phyloP scores from a whole-genome alignment of 2,797 vertebrate species.

The Girardinus metallicus region DNA sequence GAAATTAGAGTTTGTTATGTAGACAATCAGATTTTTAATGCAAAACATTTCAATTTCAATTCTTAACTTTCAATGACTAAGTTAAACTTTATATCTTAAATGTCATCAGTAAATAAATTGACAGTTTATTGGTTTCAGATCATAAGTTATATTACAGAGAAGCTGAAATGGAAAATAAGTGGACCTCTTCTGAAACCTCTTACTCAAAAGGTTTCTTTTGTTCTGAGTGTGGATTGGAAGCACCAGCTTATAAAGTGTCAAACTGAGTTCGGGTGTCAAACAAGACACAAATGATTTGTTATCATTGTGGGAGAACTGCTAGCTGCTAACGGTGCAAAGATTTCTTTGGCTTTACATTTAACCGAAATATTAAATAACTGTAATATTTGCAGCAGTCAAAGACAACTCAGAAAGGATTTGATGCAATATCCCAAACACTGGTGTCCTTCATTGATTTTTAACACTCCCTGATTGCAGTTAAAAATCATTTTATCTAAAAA shows the following conservation, averaged over 20 bases:
- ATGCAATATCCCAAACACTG: not conserved
- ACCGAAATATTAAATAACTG: not conserved
- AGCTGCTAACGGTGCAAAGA: too few species aligned
- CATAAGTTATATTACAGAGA: not conserved
- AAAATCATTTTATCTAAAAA: not conserved
- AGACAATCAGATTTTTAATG: not conserved
- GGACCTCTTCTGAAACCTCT: too few species aligned
- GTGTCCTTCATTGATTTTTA: constrained; percentile 1
- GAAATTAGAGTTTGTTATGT: not conserved
- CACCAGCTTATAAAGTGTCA: too few species aligned
- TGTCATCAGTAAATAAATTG: not conserved
- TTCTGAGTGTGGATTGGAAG: too few species aligned
- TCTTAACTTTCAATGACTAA: not conserved
- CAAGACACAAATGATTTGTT: too few species aligned
- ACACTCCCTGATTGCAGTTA: constrained; percentile 3
- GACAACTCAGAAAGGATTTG: not conserved
- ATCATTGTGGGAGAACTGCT: too few species aligned
- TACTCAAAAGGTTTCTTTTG: too few species aligned
- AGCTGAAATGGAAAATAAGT: not conserved
- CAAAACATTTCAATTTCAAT: not conserved
- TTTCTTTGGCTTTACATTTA: not conserved
- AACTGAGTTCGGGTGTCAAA: too few species aligned
- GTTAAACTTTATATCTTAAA: not conserved
- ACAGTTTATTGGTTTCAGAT: not conserved
- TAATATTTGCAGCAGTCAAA: not conserved